phyloP scores from a whole-genome alignment of 2,113 vertebrate species.

The Pardalotus punctatus region DNA sequence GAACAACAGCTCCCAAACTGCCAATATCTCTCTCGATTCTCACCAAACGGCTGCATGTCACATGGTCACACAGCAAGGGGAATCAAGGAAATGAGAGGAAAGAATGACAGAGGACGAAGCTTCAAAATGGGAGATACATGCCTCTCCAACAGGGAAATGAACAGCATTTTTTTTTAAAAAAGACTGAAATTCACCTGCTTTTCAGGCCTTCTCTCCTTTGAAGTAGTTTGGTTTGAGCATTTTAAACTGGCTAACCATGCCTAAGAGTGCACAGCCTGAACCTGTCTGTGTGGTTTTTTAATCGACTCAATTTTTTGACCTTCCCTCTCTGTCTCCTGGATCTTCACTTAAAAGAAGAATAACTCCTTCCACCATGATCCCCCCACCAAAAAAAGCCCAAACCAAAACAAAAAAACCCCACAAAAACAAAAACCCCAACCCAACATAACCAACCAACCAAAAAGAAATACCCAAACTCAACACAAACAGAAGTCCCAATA shows the following conservation, averaged over 20 bases:
- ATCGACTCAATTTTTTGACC: background rate
- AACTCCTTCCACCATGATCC: background rate
- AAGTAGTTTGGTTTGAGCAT: background rate
- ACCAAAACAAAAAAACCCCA: too few relatives aligned
- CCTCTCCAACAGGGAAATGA: conserved; percentile 6
- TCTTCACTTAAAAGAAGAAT: background rate
- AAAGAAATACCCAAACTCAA: background rate
- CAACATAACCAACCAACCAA: background rate
- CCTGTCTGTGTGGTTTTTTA: background rate
- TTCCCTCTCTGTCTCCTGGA: background rate
- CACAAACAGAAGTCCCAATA: background rate
- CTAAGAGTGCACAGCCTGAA: background rate
- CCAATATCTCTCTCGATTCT: conserved; percentile 71
- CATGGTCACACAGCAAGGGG: conserved; percentile 63
- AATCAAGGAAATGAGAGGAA: conserved; percentile 53
- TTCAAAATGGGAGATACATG: conserved; percentile 38
- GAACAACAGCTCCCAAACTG: conserved; percentile 75
- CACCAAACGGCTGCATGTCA: conserved; percentile 62
- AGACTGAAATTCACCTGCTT: background rate
- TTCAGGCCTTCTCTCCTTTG: background rate
- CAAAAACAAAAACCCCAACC: too few relatives aligned
- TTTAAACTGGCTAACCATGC: background rate
- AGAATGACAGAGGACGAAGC: conserved; percentile 54
- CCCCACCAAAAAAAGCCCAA: background rate
- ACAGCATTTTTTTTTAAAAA: background rate